phyloP scores from a whole-genome alignment of 2,113 vertebrate genomes.

The Corynorhinus townsendii region DNA sequence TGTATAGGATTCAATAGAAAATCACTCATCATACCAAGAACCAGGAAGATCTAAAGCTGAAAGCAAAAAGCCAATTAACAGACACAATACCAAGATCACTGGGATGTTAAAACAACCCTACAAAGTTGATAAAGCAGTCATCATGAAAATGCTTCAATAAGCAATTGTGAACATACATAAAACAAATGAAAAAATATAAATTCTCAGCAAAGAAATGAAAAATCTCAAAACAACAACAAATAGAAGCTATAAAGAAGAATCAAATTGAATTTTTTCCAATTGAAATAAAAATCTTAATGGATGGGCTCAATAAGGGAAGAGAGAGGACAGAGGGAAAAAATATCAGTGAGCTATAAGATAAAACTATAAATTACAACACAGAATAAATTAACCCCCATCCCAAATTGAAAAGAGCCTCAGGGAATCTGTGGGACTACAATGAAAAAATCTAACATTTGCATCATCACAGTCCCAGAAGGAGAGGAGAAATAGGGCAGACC shows the following conservation, averaged over 20 bases:
- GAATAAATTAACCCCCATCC: neutral
- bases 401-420: neutral
- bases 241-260: neutral
- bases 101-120: neutral
- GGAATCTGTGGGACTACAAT: neutral
- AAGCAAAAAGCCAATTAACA: neutral
- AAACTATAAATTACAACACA: neutral
- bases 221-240: neutral
- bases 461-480: neutral
- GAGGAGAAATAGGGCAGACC: neutral
- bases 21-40: neutral
- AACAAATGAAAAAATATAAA: neutral
- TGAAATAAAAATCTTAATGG: neutral
- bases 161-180: neutral
- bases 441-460: neutral
- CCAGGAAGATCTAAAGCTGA: neutral
- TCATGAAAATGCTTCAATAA: neutral
- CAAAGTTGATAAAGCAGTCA: neutral
- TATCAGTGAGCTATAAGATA: neutral
- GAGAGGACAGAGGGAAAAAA: neutral
- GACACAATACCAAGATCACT: neutral
- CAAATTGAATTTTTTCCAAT: neutral
- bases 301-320: neutral
- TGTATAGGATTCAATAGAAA: neutral
- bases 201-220: neutral